Conservation (phyloP, 2,113 vertebrate species). For the Larimichthys polyactis region DNA sequence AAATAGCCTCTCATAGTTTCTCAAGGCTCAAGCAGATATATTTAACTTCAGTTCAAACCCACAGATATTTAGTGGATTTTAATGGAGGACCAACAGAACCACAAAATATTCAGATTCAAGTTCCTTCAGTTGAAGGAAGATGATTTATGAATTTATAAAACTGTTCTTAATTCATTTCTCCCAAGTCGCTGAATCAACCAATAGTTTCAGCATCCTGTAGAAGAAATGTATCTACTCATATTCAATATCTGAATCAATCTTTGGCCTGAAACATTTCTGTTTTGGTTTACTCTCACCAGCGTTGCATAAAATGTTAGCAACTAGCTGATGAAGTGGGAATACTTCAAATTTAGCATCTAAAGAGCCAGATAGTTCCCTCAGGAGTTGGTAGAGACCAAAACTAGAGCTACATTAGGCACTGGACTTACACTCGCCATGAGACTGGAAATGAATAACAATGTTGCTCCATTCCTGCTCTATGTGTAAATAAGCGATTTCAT, state of each 20-base stretch:
- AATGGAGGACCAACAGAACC: neutral
- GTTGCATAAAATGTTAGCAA: neutral
- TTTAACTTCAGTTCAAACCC: neutral
- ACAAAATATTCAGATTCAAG: neutral
- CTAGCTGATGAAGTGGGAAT: neutral
- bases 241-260: too few species aligned
- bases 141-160: neutral
- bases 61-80: neutral
- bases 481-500: neutral
- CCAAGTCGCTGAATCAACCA: neutral
- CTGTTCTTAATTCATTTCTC: neutral
- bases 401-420: neutral
- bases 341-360: neutral
- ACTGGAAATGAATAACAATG: neutral
- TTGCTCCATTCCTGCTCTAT: neutral
- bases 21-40: too few species aligned
- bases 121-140: too few species aligned
- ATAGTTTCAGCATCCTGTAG: neutral
- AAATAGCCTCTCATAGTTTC: neutral
- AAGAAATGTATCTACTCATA: neutral
- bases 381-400: neutral
- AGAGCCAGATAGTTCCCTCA: neutral
- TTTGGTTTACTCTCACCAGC: neutral
- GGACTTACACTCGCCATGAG: neutral
- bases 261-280: neutral